phyloP scores from a whole-genome alignment of 2,797 vertebrate genomes.

The Labeo calbasu region DNA sequence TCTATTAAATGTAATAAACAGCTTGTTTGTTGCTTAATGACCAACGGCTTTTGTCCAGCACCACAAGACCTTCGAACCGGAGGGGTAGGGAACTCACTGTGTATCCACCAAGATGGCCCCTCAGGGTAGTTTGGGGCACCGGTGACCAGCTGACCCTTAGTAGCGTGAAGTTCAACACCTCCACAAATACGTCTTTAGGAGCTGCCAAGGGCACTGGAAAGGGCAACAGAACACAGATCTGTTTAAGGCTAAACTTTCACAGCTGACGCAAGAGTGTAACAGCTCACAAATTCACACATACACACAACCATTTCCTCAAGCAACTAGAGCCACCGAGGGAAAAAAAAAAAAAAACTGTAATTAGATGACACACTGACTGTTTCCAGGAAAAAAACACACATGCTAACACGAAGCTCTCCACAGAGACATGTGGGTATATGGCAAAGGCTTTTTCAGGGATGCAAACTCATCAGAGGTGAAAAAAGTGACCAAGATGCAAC shows the following conservation, averaged over 20 bases:
- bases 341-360: slow-evolving; percentile 41
- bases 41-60: slow-evolving; percentile 3
- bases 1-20: slow-evolving; percentile 25
- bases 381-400: slow-evolving; percentile 26
- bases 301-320: neutral
- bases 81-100: slow-evolving; percentile 73
- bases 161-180: slow-evolving; percentile 86
- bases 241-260: neutral
- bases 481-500: slow-evolving; percentile 5
- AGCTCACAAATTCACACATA: neutral
- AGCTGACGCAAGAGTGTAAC: neutral
- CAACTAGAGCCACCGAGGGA: neutral
- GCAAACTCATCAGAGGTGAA: neutral
- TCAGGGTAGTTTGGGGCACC: slow-evolving; percentile 83
- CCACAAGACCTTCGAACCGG: neutral
- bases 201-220: slow-evolving; percentile 86
- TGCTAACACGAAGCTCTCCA: slow-evolving; percentile 34
- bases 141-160: slow-evolving; percentile 87
- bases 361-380: slow-evolving; percentile 7
- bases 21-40: slow-evolving; percentile 19
- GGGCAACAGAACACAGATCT: slow-evolving; percentile 37
- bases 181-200: slow-evolving; percentile 82
- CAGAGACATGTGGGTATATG: neutral
- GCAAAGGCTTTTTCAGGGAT: slow-evolving; percentile 8
- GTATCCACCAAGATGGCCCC: slow-evolving; percentile 90